phyloP scores from a whole-genome alignment of 2,113 vertebrate species.

The Stomatorhinus ivindoensis region DNA sequence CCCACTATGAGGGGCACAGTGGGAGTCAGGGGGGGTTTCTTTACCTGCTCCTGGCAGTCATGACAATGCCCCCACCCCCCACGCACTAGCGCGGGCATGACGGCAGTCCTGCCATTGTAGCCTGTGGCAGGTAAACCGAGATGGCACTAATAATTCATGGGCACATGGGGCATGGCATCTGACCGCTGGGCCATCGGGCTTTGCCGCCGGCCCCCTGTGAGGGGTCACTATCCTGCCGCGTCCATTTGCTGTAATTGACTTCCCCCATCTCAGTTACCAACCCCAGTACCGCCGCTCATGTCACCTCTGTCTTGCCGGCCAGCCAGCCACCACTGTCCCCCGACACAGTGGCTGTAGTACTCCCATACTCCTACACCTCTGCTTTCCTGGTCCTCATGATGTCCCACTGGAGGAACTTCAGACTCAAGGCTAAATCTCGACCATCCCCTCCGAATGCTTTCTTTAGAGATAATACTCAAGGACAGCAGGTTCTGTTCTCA shows the following conservation, averaged over 20 bases:
- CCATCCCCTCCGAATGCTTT: not conserved
- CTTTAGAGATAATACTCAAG: not conserved
- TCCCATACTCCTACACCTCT: constrained; percentile 52
- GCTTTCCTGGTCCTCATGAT: constrained; percentile 22
- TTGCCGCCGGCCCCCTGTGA: constrained; percentile 47
- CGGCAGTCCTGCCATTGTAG: constrained; percentile 44
- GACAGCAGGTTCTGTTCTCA: not conserved
- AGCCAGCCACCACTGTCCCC: not conserved
- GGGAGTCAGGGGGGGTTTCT: constrained; percentile 54
- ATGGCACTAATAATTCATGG: constrained; percentile 65
- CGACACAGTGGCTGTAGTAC: constrained; percentile 30
- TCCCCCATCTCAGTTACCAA: constrained; percentile 16
- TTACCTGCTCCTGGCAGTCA: constrained; percentile 28
- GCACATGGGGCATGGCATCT: constrained; percentile 43
- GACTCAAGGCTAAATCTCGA: constrained; percentile 1
- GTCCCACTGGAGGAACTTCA: not conserved
- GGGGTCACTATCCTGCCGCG: constrained; percentile 44
- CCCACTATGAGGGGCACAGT: constrained; percentile 30
- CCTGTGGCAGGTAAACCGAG: constrained; percentile 54
- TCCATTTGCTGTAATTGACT: constrained; percentile 64
- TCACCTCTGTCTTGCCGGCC: too few species aligned
- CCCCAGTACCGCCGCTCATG: not conserved
- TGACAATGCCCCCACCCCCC: constrained; percentile 27
- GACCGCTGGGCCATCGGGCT: constrained; percentile 39
- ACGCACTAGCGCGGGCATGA: constrained; percentile 38